Base-by-base conservation (phyloP, 2,888 invertebrate species). In the Vesta saturnalis region DNA sequence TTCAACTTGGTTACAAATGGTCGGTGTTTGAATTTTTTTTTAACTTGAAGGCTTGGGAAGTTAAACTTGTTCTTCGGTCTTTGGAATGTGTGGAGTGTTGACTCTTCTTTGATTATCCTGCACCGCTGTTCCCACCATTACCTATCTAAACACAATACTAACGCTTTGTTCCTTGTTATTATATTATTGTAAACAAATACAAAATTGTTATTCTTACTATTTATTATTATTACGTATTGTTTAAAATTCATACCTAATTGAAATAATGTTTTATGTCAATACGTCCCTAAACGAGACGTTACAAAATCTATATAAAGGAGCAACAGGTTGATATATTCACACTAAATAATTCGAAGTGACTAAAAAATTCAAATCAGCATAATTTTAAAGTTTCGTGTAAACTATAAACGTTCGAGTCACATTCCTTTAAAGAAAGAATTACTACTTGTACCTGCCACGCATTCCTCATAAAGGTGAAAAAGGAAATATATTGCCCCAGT, bases 71-170 rank as follows among this genome's bases (percentile, higher is more conserved):
- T 64, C 57, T 43, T 54, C 39, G 39, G 39, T 21, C 57, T 35
- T 46, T 46, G 64, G 64, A 64, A 64, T 64, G 64, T 39, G 43
- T 54, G n/a, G n/a, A 56, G 59, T 64, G 64, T 60, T 60, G 64
- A 59, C 18, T 59, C 64, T 64, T 64, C 64, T 64, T 60, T 64
- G 64, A 64, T 64, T 64, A 64, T 15, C 22, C 55, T 39, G 22
- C 64, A 58, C 64, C 64, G 64, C 64, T 60, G 59, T 64, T 64
- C 64, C 64, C 64, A 64, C 64, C 64, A 64, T 64, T 64, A 58
- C 64, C 64, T 64, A 64, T 58, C 64, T 58, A 58, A 64, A 64
- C 64, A 64, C 64, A 52, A 64, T 39, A 39, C 12, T n/a, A n/a
- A 39, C 8, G 39, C 39, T 43, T 23, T 23, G 23, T 23, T 23